These are phyloP conservation scores for Cryptocephalus primarius DNA, from an alignment of 2,888 invertebrate species.

Conservation along the genomic window DNA sequence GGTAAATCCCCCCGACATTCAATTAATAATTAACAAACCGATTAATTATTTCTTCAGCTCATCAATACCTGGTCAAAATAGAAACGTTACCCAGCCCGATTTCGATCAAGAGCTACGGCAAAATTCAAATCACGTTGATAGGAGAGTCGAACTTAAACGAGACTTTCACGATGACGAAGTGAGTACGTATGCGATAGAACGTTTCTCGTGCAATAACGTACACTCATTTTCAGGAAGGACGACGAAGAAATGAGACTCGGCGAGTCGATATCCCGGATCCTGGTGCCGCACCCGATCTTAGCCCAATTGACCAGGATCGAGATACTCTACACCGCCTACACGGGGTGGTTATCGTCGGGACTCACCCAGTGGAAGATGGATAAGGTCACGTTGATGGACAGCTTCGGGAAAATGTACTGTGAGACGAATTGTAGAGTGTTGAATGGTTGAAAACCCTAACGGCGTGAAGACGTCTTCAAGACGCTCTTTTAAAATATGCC, in stretches of 20 bases:
- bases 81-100: slow-evolving; percentile 59
- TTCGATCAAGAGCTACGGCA: slow-evolving; percentile 65
- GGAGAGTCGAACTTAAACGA: slow-evolving; percentile 77
- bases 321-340: slow-evolving; percentile 77
- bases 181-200: slow-evolving; percentile 4
- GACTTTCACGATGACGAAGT: slow-evolving; percentile 80
- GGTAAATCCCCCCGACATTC: slow-evolving; percentile 40
- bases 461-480: no score
- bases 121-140: slow-evolving; percentile 66
- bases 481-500: no score
- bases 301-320: slow-evolving; percentile 61
- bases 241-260: slow-evolving; percentile 64
- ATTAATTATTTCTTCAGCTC: slow-evolving; percentile 44
- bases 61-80: slow-evolving; percentile 77
- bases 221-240: slow-evolving; percentile 52
- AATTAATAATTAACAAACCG: background rate
- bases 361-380: slow-evolving; percentile 69
- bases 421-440: slow-evolving; percentile 17
- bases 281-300: slow-evolving; percentile 82
- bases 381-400: slow-evolving; percentile 73
- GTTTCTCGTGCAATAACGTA: background rate
- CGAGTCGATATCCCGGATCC: slow-evolving; percentile 64
- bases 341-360: slow-evolving; percentile 83
- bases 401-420: slow-evolving; percentile 63
- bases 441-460: no score